Evolutionary conservation across 1,140 invertebrate species (phyloP).

Genomic region (Eulimnadia texana): DNA sequence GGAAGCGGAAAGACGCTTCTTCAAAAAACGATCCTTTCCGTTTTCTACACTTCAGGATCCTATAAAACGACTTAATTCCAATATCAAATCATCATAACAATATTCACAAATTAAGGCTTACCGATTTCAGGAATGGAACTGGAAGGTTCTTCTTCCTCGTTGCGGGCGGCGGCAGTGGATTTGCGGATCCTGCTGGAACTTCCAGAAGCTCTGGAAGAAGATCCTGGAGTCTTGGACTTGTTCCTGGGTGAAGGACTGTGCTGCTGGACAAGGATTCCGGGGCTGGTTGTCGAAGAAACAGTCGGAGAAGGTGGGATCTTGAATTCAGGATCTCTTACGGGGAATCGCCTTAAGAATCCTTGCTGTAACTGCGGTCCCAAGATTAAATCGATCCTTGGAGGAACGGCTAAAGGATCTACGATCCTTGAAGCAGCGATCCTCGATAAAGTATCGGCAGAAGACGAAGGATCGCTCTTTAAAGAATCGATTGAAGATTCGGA

Average conservation of each 20-base stretch:
- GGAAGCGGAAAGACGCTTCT: no score
- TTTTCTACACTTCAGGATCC: no score
- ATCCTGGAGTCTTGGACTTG: not conserved
- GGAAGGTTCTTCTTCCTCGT: constrained; percentile 13
- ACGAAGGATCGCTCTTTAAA: not conserved
- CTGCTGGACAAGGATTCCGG: not conserved
- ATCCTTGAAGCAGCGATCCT: not conserved
- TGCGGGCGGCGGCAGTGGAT: not conserved
- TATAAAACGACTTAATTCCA: no score
- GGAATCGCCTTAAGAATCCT: not conserved
- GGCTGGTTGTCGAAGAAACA: constrained; percentile 13
- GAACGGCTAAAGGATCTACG: not conserved
- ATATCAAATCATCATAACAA: no score
- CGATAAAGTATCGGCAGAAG: not conserved
- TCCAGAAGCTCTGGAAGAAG: not conserved
- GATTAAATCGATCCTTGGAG: constrained; percentile 1
- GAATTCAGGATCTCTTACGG: not conserved
- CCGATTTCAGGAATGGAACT: constrained; percentile 16
- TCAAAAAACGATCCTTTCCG: no score
- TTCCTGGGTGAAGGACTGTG: not conserved
- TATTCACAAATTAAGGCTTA: no score
- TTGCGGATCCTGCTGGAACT: constrained; percentile 5
- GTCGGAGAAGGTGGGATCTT: constrained; percentile 3
- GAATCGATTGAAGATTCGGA: not conserved
- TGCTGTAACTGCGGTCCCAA: not conserved